Conservation (phyloP, 2,888 invertebrate genomes). For the Sphaerophoria taeniata region DNA sequence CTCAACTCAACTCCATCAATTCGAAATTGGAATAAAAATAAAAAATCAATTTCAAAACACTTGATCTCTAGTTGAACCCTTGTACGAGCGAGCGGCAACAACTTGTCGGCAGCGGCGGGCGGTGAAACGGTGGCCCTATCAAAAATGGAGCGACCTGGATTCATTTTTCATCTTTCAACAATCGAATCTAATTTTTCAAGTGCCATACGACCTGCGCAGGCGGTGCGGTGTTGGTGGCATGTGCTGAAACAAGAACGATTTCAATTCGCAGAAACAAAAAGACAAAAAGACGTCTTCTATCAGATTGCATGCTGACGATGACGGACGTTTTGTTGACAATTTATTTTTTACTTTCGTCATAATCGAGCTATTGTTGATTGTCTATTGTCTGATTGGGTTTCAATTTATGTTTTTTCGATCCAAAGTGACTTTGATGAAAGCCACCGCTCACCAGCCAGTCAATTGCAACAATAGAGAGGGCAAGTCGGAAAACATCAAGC, state of each 20-base stretch:
- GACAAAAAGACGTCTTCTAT: neutral
- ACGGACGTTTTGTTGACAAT: conserved; percentile 13
- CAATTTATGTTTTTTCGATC: conserved; percentile 13
- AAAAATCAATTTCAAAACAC: too few species aligned
- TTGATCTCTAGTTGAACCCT: conserved; percentile 17
- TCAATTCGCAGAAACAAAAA: neutral
- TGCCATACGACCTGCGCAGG: neutral
- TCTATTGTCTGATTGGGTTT: neutral
- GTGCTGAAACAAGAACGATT: conserved; percentile 31
- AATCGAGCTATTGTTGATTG: neutral
- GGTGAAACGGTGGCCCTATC: too few species aligned
- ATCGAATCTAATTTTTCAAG: conserved; percentile 3
- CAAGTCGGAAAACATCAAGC: too few species aligned
- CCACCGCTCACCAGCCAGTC: too few species aligned
- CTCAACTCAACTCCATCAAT: neutral
- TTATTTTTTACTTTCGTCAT: neutral
- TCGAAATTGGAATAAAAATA: too few species aligned
- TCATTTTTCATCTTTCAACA: conserved; percentile 24
- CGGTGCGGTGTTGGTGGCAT: conserved; percentile 12
- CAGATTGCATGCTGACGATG: conserved; percentile 26
- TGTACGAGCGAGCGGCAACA: too few species aligned
- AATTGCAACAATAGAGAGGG: too few species aligned
- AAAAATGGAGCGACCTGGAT: conserved; percentile 13
- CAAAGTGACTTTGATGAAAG: conserved; percentile 15
- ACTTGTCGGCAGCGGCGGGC: too few species aligned